Percentiles rank a stretch among this genome's conserved stretches.
Evolutionary conservation across 2,113 vertebrate genomes (phyloP).

Genomic region (Leptobrachium ailaonicum): DNA sequence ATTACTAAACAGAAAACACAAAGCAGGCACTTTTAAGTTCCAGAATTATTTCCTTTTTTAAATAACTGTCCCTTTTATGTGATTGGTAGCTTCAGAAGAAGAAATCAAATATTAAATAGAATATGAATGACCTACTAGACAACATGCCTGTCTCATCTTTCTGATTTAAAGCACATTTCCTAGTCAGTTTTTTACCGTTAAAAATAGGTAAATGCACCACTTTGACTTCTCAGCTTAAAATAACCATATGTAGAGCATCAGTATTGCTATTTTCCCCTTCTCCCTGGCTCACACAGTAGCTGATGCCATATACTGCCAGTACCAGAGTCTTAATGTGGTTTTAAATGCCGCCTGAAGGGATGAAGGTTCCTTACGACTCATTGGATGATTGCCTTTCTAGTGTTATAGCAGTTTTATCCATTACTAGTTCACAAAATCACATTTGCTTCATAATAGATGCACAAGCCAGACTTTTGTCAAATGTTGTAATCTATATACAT

Average conservation of each 20-base stretch:
- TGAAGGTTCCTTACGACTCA: constrained; percentile 45
- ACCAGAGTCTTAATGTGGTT: constrained; percentile 49
- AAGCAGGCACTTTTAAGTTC: too few relatives aligned
- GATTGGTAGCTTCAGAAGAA: too few relatives aligned
- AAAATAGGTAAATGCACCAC: constrained; percentile 48
- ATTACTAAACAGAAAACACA: too few relatives aligned
- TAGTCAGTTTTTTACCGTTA: constrained; percentile 37
- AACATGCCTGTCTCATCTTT: constrained; percentile 31
- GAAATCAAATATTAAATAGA: too few relatives aligned
- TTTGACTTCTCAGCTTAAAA: constrained; percentile 49
- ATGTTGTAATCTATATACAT: constrained; percentile 17
- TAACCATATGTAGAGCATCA: constrained; percentile 37
- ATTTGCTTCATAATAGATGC: constrained; percentile 46
- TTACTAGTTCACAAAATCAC: constrained; percentile 43
- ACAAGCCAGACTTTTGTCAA: constrained; percentile 38
- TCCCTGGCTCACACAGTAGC: constrained; percentile 42
- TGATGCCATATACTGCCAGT: constrained; percentile 39
- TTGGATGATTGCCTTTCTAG: constrained; percentile 44
- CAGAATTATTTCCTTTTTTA: too few relatives aligned
- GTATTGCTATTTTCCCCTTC: constrained; percentile 20
- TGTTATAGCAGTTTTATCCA: constrained; percentile 40
- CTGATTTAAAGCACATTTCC: constrained; percentile 18
- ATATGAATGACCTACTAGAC: constrained; percentile 24
- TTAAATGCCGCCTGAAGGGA: constrained; percentile 46
- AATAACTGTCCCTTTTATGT: too few relatives aligned